phyloP scores from a whole-genome alignment of 35 echinoderm and acorn worm genomes.

The Acanthaster planci region DNA sequence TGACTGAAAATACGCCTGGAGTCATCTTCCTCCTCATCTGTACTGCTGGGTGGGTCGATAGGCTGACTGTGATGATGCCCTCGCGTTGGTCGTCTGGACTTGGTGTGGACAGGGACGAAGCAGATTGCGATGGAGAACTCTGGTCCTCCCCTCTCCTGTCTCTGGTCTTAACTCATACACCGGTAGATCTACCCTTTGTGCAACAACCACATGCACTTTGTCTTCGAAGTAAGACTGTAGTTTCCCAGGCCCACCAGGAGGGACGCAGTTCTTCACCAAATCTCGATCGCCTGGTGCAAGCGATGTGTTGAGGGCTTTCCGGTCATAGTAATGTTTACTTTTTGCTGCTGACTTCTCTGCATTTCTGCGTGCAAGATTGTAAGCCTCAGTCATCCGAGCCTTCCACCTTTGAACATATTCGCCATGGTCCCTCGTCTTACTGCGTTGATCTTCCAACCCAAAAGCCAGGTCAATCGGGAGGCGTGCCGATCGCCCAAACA shows the following conservation, averaged over 20 bases:
- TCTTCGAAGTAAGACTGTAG: slow-evolving; percentile 64
- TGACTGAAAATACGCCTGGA: no score
- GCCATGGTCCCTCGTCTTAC: neutral
- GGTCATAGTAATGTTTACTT: slow-evolving; percentile 45
- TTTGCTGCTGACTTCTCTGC: slow-evolving; percentile 38
- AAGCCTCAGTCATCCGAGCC: slow-evolving; percentile 55
- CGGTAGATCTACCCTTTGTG: slow-evolving; percentile 47
- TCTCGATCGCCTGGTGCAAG: slow-evolving; percentile 43
- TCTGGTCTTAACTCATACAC: slow-evolving; percentile 66
- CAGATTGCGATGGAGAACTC: slow-evolving; percentile 55
- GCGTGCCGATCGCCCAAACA: slow-evolving; percentile 48
- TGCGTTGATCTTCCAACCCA: neutral
- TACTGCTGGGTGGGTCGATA: no score
- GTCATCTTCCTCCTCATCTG: no score
- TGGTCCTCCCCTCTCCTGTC: slow-evolving; percentile 6
- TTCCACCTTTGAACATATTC: slow-evolving; percentile 74
- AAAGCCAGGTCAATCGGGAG: slow-evolving; percentile 68
- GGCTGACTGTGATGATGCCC: no score
- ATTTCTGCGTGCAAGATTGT: slow-evolving; percentile 26
- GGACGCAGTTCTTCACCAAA: slow-evolving; percentile 44
- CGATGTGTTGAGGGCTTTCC: neutral
- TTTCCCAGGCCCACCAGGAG: slow-evolving; percentile 57
- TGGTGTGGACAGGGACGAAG: slow-evolving; percentile 58
- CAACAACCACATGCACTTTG: slow-evolving; percentile 36
- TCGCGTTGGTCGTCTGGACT: no score